Evolutionary conservation across 2,888 invertebrate species (phyloP), one percentile per base, ranked within the genome.

Genomic region (Drosophila glabriapex): DNA sequence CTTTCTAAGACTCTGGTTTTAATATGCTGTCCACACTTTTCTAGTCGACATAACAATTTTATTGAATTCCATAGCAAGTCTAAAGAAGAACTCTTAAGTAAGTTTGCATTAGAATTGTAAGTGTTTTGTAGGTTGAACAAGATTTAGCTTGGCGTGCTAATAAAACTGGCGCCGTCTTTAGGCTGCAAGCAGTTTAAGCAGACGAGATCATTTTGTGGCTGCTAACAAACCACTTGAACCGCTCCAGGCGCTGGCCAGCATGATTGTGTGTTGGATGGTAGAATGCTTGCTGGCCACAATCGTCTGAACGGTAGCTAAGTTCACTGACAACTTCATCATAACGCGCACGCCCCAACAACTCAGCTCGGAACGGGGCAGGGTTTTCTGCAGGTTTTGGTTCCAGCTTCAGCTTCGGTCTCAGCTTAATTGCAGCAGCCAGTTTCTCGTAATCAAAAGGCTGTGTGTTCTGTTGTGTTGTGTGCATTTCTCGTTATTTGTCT

Each of bases 301-400:
- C 56, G 49, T 54, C 63, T 65, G 60, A 78, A 85, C 85, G 80
- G 85, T 85, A 85, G 85, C 85, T 61, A 64, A 68, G 53, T 56
- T 80, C 86, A 83, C 89, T 85, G 89, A 85, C 85, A 85, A 85
- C 89, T 82, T 82, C 85, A 85, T 85, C 85, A 88, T 88, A 86
- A 76, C 72, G 82, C 82, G 66, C 61, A 83, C 82, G 83, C 80
- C 75, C 73, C 73, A 49, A 43, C 62, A 54, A 54, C 52, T 60
- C 29, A 33, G 60, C 29, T 39, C 37, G 46, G 52, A 50, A 41
- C 3, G 52, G 43, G 3, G 41, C 28, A 12, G 19, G 22, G 28
- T 35, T 25, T 54, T 37, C 10, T n/a, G 43, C 31, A 14, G 29
- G 16, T 31, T 33, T 50, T 58, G 31, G 63, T 22, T 59, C 35